Percentiles rank a stretch among this genome's conserved stretches.
Evolutionary conservation across 2,113 vertebrate species (phyloP).

Genomic region (Vombatus ursinus): DNA sequence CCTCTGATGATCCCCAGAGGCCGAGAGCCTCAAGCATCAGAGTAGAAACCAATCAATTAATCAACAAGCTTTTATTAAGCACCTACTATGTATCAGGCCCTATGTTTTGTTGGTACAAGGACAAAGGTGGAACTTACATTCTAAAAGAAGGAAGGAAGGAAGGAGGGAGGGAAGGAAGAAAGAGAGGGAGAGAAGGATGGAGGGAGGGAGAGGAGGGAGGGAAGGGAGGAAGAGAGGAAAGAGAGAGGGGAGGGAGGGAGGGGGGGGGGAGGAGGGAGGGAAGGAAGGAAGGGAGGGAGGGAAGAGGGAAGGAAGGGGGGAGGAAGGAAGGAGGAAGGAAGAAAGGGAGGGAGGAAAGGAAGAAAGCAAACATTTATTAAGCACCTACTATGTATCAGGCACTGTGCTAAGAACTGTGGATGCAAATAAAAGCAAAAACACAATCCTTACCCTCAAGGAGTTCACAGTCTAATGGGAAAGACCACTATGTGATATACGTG

Average conservation of each 20-base stretch:
- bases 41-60: too few relatives aligned
- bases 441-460: neutral
- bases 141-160: too few relatives aligned
- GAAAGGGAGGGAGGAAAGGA: too few relatives aligned
- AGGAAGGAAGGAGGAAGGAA: neutral
- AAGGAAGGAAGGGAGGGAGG: neutral
- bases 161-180: too few relatives aligned
- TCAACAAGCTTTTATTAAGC: too few relatives aligned
- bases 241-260: too few relatives aligned
- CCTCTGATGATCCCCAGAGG: neutral
- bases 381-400: neutral
- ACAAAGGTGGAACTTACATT: too few relatives aligned
- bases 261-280: neutral
- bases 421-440: neutral
- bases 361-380: neutral
- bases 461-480: neutral
- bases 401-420: neutral
- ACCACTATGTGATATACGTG: neutral
- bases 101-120: too few relatives aligned
- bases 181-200: neutral
- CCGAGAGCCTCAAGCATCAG: neutral
- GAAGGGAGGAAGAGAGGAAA: too few relatives aligned
- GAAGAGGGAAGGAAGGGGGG: too few relatives aligned
- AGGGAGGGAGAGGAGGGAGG: neutral
- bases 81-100: too few relatives aligned